These are phyloP conservation scores for Progne subis DNA, from an alignment of 2,113 vertebrate genomes.

Conservation along the genomic window DNA sequence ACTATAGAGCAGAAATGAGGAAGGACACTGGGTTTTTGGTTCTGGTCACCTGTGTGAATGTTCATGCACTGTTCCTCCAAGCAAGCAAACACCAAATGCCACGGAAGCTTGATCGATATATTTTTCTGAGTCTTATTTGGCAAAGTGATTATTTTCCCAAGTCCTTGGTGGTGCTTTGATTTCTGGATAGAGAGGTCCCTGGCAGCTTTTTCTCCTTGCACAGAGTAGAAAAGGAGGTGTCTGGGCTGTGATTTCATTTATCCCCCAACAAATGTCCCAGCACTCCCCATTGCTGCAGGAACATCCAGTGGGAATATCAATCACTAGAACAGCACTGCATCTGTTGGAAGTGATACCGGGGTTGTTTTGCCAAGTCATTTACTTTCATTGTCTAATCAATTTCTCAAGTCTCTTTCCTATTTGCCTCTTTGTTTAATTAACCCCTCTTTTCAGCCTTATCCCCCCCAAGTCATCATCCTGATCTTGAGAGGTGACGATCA, in stretches of 20 bases:
- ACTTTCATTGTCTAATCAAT: constrained; percentile 60
- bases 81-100: background rate
- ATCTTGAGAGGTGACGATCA: background rate
- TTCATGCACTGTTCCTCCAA: background rate
- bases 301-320: background rate
- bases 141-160: background rate
- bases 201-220: background rate
- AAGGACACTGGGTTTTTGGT: background rate
- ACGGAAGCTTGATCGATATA: fast-evolving
- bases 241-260: background rate
- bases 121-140: background rate
- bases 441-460: constrained; percentile 5
- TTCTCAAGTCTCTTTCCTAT: constrained; percentile 40
- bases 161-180: background rate
- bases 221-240: background rate
- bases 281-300: background rate
- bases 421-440: constrained; percentile 66
- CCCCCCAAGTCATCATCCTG: background rate
- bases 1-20: background rate
- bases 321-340: background rate
- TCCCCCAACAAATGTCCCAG: background rate
- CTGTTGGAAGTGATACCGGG: background rate
- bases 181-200: background rate
- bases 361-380: constrained; percentile 47
- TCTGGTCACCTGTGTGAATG: background rate